Evolutionary conservation across 1,140 invertebrate genomes (phyloP).

Genomic region (Anoplophora glabripennis): DNA sequence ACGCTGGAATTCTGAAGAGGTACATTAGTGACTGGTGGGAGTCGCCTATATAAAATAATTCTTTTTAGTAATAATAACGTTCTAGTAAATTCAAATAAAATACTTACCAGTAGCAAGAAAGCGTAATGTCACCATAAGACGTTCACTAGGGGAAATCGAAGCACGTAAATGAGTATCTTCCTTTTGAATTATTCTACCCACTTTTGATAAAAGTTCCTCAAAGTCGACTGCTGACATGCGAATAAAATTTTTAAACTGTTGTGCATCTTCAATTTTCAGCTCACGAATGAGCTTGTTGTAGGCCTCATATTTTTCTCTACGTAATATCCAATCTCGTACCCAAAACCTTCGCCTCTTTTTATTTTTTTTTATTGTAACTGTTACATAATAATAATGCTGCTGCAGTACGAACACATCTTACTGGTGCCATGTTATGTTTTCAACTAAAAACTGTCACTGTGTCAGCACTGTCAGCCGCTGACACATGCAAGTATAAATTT

Average conservation of each 20-base stretch:
- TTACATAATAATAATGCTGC: no score
- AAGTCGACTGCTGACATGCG: conserved; percentile 11
- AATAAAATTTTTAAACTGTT: conserved; percentile 20
- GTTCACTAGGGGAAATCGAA: background rate
- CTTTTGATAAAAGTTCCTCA: conserved; percentile 9
- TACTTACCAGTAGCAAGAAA: conserved; percentile 7
- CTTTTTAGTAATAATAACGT: background rate
- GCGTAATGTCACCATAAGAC: conserved; percentile 4
- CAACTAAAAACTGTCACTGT: no score
- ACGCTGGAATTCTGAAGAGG: background rate
- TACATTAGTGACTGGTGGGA: background rate
- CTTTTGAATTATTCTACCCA: conserved; percentile 3
- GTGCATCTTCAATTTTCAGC: conserved; percentile 14
- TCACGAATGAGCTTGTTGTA: conserved; percentile 10
- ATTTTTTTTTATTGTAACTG: background rate
- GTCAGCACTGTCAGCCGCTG: no score
- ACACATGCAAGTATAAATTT: no score
- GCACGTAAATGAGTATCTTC: conserved; percentile 12
- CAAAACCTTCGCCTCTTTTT: conserved; percentile 1
- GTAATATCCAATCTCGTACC: conserved; percentile 11
- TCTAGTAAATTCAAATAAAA: background rate
- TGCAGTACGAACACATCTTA: no score
- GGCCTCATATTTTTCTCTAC: conserved; percentile 1
- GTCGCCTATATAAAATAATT: background rate
- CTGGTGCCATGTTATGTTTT: no score